A percentile compares a stretch with the other conserved stretches of the same genome.
These are phyloP conservation scores for Trissolcus basalis DNA, from an alignment of 1,140 invertebrate genomes.

Conservation along the genomic window DNA sequence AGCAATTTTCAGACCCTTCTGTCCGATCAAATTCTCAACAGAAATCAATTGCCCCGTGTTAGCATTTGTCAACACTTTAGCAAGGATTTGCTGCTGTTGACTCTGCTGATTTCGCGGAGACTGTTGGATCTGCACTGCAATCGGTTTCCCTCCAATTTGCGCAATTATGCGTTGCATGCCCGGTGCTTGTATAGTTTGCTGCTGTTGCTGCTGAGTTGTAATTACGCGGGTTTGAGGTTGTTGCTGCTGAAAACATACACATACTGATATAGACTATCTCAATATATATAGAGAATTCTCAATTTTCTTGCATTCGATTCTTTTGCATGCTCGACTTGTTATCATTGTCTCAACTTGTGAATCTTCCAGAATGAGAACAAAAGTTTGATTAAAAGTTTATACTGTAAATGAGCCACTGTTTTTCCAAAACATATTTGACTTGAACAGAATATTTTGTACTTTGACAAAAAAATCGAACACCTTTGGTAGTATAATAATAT, in stretches of 20 bases:
- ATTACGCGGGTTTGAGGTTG: conserved; percentile 61
- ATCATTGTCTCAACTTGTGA: too few species aligned
- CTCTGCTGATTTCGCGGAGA: conserved; percentile 70
- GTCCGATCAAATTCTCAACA: conserved; percentile 81
- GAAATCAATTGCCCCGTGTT: conserved; percentile 80
- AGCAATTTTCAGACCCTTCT: conserved; percentile 76
- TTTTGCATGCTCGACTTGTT: too few species aligned
- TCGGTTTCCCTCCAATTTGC: conserved; percentile 75
- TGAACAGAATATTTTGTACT: too few species aligned
- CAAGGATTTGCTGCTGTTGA: conserved; percentile 75
- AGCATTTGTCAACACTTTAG: conserved; percentile 79
- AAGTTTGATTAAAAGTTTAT: too few species aligned
- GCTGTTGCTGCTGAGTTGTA: conserved; percentile 57
- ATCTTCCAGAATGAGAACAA: too few species aligned
- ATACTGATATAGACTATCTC: too few species aligned
- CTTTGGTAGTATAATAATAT: too few species aligned
- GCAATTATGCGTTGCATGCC: conserved; percentile 75
- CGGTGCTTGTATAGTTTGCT: conserved; percentile 63
- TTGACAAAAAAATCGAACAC: too few species aligned
- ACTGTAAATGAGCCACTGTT: too few species aligned
- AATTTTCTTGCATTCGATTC: too few species aligned
- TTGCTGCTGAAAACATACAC: conserved; percentile 40
- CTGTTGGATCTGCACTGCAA: conserved; percentile 74
- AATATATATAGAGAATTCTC: too few species aligned
- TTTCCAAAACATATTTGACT: too few species aligned